Percentiles rank a stretch among this genome's conserved stretches.
Conservation (phyloP, 2,797 vertebrate genomes). For the Falco cherrug region DNA sequence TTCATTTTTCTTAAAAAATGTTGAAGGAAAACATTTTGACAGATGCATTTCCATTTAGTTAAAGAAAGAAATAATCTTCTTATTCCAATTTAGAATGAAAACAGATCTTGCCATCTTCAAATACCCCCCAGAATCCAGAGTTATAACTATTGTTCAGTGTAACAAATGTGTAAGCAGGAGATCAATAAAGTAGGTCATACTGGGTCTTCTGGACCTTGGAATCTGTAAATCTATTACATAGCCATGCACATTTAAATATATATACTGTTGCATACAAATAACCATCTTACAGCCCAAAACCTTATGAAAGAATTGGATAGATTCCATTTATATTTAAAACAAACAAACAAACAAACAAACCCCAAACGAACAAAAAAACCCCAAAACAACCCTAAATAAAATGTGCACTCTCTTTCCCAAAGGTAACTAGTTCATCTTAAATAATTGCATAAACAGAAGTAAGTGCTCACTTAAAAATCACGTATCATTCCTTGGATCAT, state of each 20-base stretch:
- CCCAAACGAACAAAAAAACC: too few relatives aligned
- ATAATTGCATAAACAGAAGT: background rate
- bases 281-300: background rate
- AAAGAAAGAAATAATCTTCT: background rate
- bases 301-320: background rate
- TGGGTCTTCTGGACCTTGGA: background rate
- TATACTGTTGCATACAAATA: background rate
- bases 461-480: background rate
- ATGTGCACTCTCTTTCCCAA: background rate
- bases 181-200: background rate
- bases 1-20: background rate
- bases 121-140: background rate
- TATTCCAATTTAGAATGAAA: background rate
- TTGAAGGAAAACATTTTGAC: constrained; percentile 50
- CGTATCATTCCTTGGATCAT: background rate
- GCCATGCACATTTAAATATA: background rate
- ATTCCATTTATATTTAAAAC: background rate
- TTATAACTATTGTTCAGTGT: background rate
- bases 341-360: background rate
- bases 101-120: background rate
- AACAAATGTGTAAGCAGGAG: background rate
- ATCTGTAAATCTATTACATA: background rate
- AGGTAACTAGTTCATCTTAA: background rate
- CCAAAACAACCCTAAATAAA: background rate
- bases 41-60: constrained; percentile 40